Evolutionary conservation across 2,888 invertebrate species (phyloP), one percentile per base, ranked within the genome.

Genomic region (Cephus spinipes): DNA sequence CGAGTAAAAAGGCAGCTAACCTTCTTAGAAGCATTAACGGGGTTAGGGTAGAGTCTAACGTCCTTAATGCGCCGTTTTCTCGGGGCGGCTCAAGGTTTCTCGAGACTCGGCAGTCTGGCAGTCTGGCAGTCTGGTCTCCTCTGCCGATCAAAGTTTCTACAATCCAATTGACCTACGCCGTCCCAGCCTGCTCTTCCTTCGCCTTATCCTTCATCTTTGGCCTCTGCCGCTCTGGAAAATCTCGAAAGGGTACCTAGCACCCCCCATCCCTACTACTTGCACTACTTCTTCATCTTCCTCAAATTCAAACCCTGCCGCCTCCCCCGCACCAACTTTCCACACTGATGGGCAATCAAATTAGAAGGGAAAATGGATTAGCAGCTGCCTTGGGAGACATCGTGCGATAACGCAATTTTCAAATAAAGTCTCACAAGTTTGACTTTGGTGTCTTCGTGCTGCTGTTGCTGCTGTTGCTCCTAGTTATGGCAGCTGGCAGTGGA

Each of bases 21-120:
- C 84, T 86, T 84, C 85, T 86, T 83, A 86, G 82, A 82, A 82
- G 85, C 86, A 87, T 87, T 88, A 88, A 82, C 82, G 79, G 81
- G 84, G 80, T 84, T 85, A 82, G 81, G 83, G 83, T 3, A n/a
- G 69, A 83, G 82, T 85, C 83, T 86, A 86, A 87, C 84, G 83
- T 86, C 85, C 85, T 88, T 89, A 89, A 88, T 87, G 86, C 82
- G 81, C 83, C 84, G 83, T 88, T 89, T 87, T 85, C 83, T 81
- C 82, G 79, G 82, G 80, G 81, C 74, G 35, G 68, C 73, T 68
- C 69, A 73, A 78, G 76, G 79, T 89, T 87, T 84, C 83, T 74
- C 75, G 76, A 30, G 68, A 33, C 73, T 76, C 76, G 78, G 75
- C 71, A 69, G 73, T 11, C 35, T 71, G 76, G 75, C n/a, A n/a